These are phyloP conservation scores for Rhinopithecus roxellana DNA, from an alignment of 2,113 vertebrate genomes.

Conservation along the genomic window DNA sequence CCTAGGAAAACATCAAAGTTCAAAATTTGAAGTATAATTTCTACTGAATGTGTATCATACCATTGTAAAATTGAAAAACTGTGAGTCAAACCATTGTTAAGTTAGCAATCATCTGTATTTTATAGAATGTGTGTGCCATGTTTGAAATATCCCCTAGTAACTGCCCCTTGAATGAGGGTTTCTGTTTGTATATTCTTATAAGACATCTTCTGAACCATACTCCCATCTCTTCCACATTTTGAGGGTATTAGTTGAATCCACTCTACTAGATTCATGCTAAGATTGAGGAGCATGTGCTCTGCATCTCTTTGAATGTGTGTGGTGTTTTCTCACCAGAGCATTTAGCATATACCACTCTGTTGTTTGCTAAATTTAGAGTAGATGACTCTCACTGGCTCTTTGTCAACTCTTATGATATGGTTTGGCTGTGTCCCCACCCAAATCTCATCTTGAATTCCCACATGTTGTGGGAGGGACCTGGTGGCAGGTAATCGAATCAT, in stretches of 20 bases:
- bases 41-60: background rate
- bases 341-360: background rate
- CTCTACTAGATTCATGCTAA: background rate
- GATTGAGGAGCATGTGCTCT: background rate
- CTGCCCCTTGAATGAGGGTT: background rate
- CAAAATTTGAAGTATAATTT: background rate
- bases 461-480: no score
- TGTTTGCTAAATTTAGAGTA: background rate
- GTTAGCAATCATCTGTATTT: background rate
- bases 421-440: no score
- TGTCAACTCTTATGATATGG: background rate
- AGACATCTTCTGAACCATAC: background rate
- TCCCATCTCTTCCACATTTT: background rate
- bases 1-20: background rate
- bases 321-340: background rate
- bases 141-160: constrained; percentile 29
- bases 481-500: no score
- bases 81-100: background rate
- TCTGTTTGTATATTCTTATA: constrained; percentile 5
- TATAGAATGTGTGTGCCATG: background rate
- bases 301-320: background rate
- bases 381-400: background rate
- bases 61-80: background rate
- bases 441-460: no score
- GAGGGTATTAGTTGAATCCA: background rate